Evolutionary conservation across 2,797 vertebrate genomes (phyloP), one percentile per base, ranked within the genome.

Genomic region (Pygocentrus nattereri): DNA sequence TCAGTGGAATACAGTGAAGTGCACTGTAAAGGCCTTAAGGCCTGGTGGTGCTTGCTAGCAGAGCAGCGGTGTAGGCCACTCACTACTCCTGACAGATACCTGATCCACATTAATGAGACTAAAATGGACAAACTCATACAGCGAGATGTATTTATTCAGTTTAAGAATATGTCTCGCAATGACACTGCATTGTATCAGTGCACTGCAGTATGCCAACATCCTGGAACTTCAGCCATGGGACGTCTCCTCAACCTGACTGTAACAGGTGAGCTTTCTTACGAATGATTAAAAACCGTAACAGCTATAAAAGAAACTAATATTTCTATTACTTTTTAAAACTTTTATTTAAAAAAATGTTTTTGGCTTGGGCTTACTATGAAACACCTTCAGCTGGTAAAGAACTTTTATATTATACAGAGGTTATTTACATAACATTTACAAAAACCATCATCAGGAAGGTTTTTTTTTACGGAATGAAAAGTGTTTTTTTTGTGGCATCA

Each of bases 41-140:
- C 19, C 30, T 50, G 0, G 6, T 84, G 82, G 82, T 38, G 23
- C 54, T 21, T 19, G 6, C 4, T 1, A 15, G 0, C 0, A 31
- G 18, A 25, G 0, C 0, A 0, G 0, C 0, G 0, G 2, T 34
- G 0, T 5, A 0, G 18, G 5, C n/a, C 1, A 25, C 23, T 84
- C 10, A 44, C 3, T 5, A 30, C 77, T 30, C 49, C 78, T 0
- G 13, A 74, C 18, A 61, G 2, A 16, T 74, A 77, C 25, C 3
- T 41, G n/a, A 68, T 81, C 1, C 23, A 25, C 1, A 12, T 80
- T 44, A 84, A 80, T 77, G 82, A 84, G 78, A 77, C 50, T 15
- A 0, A 58, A 50, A 49, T 1, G 19, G 31, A n/a, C 1, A 3
- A 19, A 31, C 30, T 11, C 7, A 56, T 74, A 15, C 5, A 3